Percentiles rank a stretch among this genome's conserved stretches.
Conservation (phyloP, 2,113 vertebrate genomes). For the Callocephalon fimbriatum region DNA sequence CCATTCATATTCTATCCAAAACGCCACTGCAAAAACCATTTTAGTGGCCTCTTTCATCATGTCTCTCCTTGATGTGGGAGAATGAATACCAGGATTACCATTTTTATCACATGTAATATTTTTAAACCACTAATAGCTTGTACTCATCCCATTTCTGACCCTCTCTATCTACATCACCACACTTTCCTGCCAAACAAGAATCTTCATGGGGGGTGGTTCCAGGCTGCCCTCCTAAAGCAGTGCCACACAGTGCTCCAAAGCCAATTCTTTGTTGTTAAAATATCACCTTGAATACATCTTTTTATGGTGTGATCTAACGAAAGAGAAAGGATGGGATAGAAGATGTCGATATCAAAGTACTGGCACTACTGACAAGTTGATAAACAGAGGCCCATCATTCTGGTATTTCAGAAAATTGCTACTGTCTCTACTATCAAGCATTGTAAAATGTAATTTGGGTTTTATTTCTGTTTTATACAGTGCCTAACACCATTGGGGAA, state of each 20-base stretch:
- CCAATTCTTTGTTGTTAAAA: background rate
- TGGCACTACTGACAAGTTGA: background rate
- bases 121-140: background rate
- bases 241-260: background rate
- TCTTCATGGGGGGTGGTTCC: accelerated
- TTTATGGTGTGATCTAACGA: background rate
- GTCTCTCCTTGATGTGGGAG: background rate
- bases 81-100: background rate
- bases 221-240: background rate
- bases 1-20: background rate
- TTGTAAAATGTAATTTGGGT: background rate
- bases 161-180: background rate
- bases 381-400: background rate
- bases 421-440: background rate
- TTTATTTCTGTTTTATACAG: background rate
- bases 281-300: background rate
- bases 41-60: background rate
- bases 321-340: background rate
- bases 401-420: background rate
- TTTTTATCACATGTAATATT: background rate
- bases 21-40: background rate
- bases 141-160: background rate
- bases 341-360: accelerated
- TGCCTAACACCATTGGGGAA: background rate
- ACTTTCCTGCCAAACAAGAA: background rate